Evolutionary conservation across 2,113 vertebrate genomes (phyloP).

Genomic region (Cisticola juncidis): DNA sequence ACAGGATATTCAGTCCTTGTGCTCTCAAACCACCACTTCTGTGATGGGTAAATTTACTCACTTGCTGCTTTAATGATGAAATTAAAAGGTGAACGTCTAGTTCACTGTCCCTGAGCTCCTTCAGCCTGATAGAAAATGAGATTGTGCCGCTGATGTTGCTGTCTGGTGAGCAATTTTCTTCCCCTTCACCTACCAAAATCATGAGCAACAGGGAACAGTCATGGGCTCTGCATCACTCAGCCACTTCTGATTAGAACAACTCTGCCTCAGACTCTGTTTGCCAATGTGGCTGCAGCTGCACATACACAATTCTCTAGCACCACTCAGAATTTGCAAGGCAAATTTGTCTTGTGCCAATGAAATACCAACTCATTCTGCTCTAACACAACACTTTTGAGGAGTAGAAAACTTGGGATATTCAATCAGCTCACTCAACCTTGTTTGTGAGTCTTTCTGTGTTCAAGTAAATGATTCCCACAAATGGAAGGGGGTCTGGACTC

Average conservation of each 20-base stretch:
- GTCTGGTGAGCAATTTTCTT: neutral
- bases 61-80: neutral
- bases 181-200: neutral
- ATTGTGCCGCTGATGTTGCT: neutral
- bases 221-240: neutral
- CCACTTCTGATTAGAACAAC: neutral
- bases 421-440: neutral
- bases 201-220: neutral
- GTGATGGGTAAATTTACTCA: neutral
- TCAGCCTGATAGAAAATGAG: neutral
- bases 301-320: neutral
- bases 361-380: neutral
- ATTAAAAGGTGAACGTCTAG: neutral
- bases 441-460: neutral
- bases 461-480: neutral
- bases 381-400: neutral
- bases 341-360: neutral
- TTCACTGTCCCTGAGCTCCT: neutral
- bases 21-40: neutral
- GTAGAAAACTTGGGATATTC: neutral
- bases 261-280: neutral
- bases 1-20: neutral
- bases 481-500: neutral
- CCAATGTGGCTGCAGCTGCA: neutral
- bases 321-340: neutral